Base-by-base conservation (phyloP, 2,797 vertebrate genomes). In the Myotis pilosus region DNA sequence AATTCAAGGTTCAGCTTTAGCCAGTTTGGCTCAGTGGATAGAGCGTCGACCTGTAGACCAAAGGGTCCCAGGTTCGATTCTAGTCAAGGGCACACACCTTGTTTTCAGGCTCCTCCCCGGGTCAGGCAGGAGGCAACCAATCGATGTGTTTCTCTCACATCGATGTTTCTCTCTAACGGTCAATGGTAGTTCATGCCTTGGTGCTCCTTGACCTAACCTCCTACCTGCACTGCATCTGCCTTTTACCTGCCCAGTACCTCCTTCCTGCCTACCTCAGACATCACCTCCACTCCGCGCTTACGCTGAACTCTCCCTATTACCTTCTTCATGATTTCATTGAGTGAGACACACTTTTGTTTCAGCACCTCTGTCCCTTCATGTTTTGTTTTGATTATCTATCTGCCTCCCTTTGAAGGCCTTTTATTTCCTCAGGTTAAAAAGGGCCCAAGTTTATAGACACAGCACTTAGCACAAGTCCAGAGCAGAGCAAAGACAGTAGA, bases 341-440 rank as follows among this genome's bases (percentile, higher is more conserved):
- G 5, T 92, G 44, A 89, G 62, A 85, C 78, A 30, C 5, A 38
- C 12, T 69, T 79, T 64, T 93, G 33, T 84, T 30, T 28, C 6
- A 28, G 36, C 25, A 49, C 36, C 30, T 87, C 13, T 84, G 53
- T 36, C 12, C 8, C 49, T 30, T 78, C 53, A 49, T 64, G 13
- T 87, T 38, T 68, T 92, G n/a, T 76, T 90, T 86, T 84, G 30
- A 68, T 78, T 22, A 49, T 23, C 51, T 69, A 1, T 84, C 53
- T 91, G 80, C 30, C 22, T 89, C 60, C 53, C 66, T 79, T 75
- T 55, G 51, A 49, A 80, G 71, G 49, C 19, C 7, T 80, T 71
- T 68, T 55, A 60, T 69, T 55, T 25, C 33, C 66, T 94, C 41
- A 33, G 19, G 51, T 94, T 92, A 60, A 88, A 91, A 80, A 88